These are phyloP conservation scores for Astyanax mexicanus DNA, from an alignment of 2,797 vertebrate species.

Conservation along the genomic window DNA sequence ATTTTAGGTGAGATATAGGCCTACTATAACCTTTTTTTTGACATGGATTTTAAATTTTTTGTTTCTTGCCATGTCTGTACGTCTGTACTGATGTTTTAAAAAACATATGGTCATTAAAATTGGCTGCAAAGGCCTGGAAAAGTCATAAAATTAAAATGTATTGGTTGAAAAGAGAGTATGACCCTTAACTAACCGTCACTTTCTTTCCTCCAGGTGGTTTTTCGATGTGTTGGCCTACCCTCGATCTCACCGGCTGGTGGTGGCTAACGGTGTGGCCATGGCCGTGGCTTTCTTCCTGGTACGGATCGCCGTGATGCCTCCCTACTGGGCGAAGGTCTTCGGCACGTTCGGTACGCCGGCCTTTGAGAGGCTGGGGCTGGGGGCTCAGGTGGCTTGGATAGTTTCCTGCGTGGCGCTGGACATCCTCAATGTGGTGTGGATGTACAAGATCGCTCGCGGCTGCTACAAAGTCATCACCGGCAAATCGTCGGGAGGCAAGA, in stretches of 20 bases:
- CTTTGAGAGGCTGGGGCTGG: slow-evolving; percentile 79
- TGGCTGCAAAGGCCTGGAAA: too few species aligned
- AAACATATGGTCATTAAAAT: too few species aligned
- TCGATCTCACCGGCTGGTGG: slow-evolving; percentile 76
- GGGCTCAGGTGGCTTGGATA: slow-evolving; percentile 86
- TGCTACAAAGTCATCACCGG: slow-evolving; percentile 81
- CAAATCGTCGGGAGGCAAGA: slow-evolving; percentile 45
- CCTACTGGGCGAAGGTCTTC: slow-evolving; percentile 83
- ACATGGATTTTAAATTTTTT: too few species aligned
- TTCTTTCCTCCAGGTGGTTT: slow-evolving; percentile 78
- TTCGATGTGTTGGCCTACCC: slow-evolving; percentile 77
- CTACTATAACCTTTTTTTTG: too few species aligned
- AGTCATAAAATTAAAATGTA: too few species aligned
- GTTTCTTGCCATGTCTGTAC: too few species aligned
- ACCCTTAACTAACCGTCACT: not conserved
- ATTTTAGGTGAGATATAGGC: too few species aligned
- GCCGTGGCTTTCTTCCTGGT: slow-evolving; percentile 81
- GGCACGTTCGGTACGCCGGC: slow-evolving; percentile 81
- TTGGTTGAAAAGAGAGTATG: not conserved
- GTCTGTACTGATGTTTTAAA: too few species aligned
- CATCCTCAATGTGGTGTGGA: slow-evolving; percentile 81
- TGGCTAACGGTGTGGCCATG: slow-evolving; percentile 81
- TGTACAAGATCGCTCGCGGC: slow-evolving; percentile 82
- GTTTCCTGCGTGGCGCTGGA: slow-evolving; percentile 82
- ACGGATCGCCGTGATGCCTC: slow-evolving; percentile 82